Evolutionary conservation across 2,888 invertebrate species (phyloP), one percentile per base, ranked within the genome.

Genomic region (Leptinotarsa haldemani): DNA sequence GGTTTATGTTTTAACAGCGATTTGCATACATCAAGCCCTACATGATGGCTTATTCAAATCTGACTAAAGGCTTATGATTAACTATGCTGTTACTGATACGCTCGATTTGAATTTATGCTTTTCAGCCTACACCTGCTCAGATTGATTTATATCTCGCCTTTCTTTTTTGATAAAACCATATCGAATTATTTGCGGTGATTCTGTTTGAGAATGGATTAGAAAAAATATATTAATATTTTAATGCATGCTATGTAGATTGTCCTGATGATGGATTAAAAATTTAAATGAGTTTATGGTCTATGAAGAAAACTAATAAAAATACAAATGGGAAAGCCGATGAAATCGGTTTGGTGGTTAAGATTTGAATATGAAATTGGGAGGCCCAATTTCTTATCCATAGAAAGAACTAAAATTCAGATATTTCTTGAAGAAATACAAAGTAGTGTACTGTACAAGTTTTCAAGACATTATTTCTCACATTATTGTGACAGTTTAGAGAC

Each of bases 1-100:
- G 68, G 68, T 68, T 68, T 16, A 61, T 61, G 46, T 68, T 68
- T 68, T 40, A 68, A 56, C 68, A 56, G 20, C 68, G 73, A 76
- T 76, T 75, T 77, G 74, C 74, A 77, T 77, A 71, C 68, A 71
- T 71, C 69, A 71, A 67, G 69, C 73, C 73, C 52, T 18, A 16
- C 30, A 56, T 74, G 70, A 76, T 69, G 78, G 74, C 75, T 79
- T 80, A 79, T 77, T 80, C 77, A 77, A 79, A 80, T 80, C 77
- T 76, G 80, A 78, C 79, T 80, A 78, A 79, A 71, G 79, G 78
- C 75, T 80, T 80, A 79, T 70, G 76, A 79, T 79, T 79, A 79
- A 78, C 76, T 74, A 77, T 69, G 64, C 65, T 75, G 67, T 74
- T 77, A 73, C 77, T 72, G 79, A 78, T 80, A 79, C 74, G 81